These are phyloP conservation scores for Tolmerus cingulatus DNA, from an alignment of 2,888 invertebrate species.

Conservation along the genomic window DNA sequence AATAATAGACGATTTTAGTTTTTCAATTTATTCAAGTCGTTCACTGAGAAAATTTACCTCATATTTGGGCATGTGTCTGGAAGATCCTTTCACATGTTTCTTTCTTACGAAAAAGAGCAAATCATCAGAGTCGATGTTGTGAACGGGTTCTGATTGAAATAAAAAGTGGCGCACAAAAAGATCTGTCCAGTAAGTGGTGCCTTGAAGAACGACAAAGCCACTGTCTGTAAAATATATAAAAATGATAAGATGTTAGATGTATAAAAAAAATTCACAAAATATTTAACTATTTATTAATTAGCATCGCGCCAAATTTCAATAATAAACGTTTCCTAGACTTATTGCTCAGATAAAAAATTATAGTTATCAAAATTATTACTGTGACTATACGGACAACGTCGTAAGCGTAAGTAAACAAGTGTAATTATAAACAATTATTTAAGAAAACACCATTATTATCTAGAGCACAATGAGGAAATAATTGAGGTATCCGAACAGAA, in stretches of 20 bases:
- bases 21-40: neutral
- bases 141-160: conserved; percentile 80
- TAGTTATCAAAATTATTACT: neutral
- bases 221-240: conserved; percentile 71
- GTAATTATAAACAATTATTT: too few relatives aligned
- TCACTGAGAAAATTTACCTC: conserved; percentile 68
- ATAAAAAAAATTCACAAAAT: too few relatives aligned
- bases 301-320: too few relatives aligned
- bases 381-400: too few relatives aligned
- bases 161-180: conserved; percentile 93
- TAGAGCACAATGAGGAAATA: too few relatives aligned
- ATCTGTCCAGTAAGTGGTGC: conserved; percentile 95
- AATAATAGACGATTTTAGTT: neutral
- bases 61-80: conserved; percentile 87
- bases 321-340: too few relatives aligned
- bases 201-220: conserved; percentile 90
- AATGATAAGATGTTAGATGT: too few relatives aligned
- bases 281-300: too few relatives aligned
- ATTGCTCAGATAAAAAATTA: too few relatives aligned
- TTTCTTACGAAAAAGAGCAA: conserved; percentile 95
- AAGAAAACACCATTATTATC: too few relatives aligned
- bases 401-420: too few relatives aligned
- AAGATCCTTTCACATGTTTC: conserved; percentile 87
- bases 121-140: conserved; percentile 90
- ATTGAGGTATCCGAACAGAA: too few relatives aligned